These are phyloP conservation scores for Hetaerina americana DNA, from an alignment of 1,140 invertebrate genomes.

Conservation along the genomic window DNA sequence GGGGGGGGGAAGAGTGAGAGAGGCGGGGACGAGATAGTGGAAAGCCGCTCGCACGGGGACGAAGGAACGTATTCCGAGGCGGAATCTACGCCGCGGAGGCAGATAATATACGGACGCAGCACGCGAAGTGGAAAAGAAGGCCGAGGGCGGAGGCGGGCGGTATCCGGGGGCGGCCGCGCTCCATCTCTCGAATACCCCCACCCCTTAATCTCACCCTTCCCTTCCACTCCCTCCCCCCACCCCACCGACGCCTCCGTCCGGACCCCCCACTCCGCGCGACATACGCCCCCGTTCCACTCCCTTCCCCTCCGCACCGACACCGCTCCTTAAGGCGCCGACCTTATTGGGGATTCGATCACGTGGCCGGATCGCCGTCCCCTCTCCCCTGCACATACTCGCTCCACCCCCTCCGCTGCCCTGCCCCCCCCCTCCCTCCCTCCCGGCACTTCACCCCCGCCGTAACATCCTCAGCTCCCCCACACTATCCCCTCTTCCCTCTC, in stretches of 20 bases:
- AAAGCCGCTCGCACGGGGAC: no score
- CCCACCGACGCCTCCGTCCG: neutral
- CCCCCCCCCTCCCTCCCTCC: neutral
- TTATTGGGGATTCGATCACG: neutral
- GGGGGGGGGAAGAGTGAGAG: no score
- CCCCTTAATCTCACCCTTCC: neutral
- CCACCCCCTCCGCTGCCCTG: neutral
- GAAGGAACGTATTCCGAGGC: no score
- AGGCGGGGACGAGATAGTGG: no score
- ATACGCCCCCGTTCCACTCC: no score
- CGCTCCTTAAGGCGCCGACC: neutral
- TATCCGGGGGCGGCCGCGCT: no score
- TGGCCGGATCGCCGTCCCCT: neutral
- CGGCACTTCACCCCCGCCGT: neutral
- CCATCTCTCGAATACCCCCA: no score
- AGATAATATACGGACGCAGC: no score
- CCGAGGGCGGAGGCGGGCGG: no score
- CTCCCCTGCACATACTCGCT: neutral
- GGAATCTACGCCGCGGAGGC: no score
- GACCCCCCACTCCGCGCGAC: neutral
- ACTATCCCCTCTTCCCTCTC: neutral
- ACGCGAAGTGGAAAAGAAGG: no score
- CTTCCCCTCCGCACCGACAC: neutral
- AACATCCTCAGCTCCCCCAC: neutral
- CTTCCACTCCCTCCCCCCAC: neutral